Percentiles rank a stretch among this genome's conserved stretches.
Conservation (phyloP, 2,888 invertebrate species). For the Griposia aprilina region DNA sequence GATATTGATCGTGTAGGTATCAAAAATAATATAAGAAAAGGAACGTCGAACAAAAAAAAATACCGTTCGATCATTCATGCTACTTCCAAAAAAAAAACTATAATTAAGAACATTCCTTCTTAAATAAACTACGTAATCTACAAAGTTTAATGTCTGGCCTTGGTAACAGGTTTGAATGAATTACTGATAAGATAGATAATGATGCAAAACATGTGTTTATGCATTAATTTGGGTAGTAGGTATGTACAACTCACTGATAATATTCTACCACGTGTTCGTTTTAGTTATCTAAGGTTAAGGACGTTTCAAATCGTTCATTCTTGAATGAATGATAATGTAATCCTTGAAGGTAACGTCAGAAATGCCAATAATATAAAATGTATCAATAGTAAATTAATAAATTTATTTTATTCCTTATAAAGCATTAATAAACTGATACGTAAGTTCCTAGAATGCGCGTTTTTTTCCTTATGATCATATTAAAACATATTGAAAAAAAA, state of each 20-base stretch:
- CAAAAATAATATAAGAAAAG: not conserved
- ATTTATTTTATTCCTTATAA: not conserved
- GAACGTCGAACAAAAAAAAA: not conserved
- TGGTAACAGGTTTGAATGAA: constrained; percentile 30
- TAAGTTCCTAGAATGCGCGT: not conserved
- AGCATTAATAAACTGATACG: not conserved
- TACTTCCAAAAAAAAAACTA: not conserved
- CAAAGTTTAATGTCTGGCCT: constrained; percentile 41
- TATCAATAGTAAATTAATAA: not conserved
- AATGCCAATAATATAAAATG: not conserved
- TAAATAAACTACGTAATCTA: constrained; percentile 2
- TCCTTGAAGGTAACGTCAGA: not conserved
- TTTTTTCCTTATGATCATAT: not conserved
- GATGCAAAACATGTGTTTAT: constrained; percentile 33
- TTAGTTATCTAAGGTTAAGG: constrained; percentile 34
- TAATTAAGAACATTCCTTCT: not conserved
- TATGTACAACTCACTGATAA: constrained; percentile 26
- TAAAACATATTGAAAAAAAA: too few relatives aligned
- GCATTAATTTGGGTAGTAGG: constrained; percentile 27
- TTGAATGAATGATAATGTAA: constrained; percentile 29
- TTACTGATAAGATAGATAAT: constrained; percentile 54
- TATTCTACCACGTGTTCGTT: constrained; percentile 31
- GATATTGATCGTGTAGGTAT: not conserved
- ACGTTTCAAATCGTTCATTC: constrained; percentile 42
- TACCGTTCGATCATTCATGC: not conserved